Evolutionary conservation across 2,797 vertebrate genomes (phyloP).

Genomic region (Schizopygopsis malacanthus): DNA sequence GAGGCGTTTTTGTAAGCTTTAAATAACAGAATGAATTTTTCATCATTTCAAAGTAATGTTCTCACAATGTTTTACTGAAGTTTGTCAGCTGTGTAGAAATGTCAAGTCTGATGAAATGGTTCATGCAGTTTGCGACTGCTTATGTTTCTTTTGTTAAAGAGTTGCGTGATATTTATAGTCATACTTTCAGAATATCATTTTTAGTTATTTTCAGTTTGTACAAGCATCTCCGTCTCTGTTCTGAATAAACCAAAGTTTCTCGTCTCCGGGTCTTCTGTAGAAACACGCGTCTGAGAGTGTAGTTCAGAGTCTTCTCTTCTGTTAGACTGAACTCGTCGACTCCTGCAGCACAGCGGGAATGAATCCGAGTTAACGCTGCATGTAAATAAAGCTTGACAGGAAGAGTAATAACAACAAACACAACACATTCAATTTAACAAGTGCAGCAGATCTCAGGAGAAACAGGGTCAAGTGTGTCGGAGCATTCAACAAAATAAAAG

Average conservation of each 20-base stretch:
- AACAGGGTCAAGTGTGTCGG: neutral
- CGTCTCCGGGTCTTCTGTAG: neutral
- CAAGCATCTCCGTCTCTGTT: neutral
- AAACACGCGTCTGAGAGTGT: neutral
- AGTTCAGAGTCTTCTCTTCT: neutral
- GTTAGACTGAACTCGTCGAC: neutral
- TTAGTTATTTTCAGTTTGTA: neutral
- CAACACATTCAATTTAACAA: neutral
- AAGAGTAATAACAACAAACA: neutral
- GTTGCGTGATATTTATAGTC: neutral
- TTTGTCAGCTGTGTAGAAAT: neutral
- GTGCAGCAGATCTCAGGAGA: neutral
- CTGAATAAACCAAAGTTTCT: neutral
- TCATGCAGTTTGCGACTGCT: neutral
- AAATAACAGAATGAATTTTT: neutral
- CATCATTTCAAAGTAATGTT: neutral
- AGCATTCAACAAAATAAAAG: neutral
- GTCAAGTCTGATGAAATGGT: neutral
- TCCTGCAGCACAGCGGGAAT: neutral
- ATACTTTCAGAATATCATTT: neutral
- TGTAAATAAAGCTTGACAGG: slow-evolving; percentile 10
- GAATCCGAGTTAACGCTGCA: neutral
- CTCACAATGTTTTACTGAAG: neutral
- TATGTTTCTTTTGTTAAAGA: neutral
- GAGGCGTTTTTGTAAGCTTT: too few relatives aligned